phyloP scores from a whole-genome alignment of 2,113 vertebrate genomes.

The Cyanocitta stelleri region DNA sequence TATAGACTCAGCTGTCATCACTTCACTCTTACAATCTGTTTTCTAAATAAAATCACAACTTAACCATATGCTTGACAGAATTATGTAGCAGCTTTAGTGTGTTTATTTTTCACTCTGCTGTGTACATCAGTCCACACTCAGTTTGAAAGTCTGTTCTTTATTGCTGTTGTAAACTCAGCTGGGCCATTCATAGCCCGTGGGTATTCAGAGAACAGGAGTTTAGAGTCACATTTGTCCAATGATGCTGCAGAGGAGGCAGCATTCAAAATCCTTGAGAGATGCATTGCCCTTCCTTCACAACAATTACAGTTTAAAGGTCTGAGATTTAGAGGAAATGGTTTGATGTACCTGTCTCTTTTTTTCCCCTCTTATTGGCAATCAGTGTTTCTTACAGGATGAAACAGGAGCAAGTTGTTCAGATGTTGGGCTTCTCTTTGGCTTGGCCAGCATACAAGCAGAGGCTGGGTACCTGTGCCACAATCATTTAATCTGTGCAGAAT shows the following conservation, averaged over 20 bases:
- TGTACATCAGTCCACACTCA: neutral
- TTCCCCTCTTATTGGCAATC: neutral
- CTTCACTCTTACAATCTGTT: slow-evolving; percentile 10
- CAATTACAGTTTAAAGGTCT: neutral
- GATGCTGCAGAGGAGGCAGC: neutral
- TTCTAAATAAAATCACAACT: slow-evolving; percentile 21
- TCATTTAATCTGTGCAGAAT: neutral
- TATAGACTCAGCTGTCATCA: neutral
- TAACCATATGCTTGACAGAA: slow-evolving; percentile 40
- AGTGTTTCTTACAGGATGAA: slow-evolving; percentile 1
- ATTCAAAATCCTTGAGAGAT: neutral
- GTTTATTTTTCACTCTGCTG: neutral
- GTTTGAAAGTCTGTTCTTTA: neutral
- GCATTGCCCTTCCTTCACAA: neutral
- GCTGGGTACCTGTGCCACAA: neutral
- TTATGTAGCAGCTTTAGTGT: neutral
- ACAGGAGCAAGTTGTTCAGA: neutral
- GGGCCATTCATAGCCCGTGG: neutral
- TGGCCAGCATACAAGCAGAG: neutral
- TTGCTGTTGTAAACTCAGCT: neutral
- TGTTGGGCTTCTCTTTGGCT: neutral
- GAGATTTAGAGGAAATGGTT: neutral
- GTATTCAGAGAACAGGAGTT: neutral
- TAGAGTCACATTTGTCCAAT: neutral
- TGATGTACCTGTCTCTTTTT: neutral